Conservation (phyloP, 2,888 invertebrate species). For the Shargacucullia verbasci region DNA sequence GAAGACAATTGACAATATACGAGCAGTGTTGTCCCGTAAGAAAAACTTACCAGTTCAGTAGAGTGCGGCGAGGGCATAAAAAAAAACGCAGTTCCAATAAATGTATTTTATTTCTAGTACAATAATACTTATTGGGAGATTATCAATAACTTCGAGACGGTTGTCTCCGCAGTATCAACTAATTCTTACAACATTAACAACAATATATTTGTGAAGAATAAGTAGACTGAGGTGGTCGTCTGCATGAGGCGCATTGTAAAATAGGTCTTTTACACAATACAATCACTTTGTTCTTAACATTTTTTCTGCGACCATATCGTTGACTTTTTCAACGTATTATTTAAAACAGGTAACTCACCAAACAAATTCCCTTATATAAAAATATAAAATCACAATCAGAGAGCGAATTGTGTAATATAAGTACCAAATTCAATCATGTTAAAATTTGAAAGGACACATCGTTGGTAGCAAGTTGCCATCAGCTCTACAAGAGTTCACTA, state of each 20-base stretch:
- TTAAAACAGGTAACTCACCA: slow-evolving; percentile 12
- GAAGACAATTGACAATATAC: slow-evolving; percentile 30
- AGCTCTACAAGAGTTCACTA: background rate
- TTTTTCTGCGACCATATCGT: background rate
- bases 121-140: slow-evolving; percentile 77
- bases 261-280: slow-evolving; percentile 4
- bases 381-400: slow-evolving; percentile 37
- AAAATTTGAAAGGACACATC: background rate
- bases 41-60: slow-evolving; percentile 3
- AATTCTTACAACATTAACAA: slow-evolving; percentile 56
- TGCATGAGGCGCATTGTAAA: background rate
- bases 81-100: slow-evolving; percentile 69
- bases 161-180: slow-evolving; percentile 55
- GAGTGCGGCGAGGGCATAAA: slow-evolving; percentile 46
- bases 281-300: slow-evolving; percentile 3
- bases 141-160: slow-evolving; percentile 60
- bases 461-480: background rate
- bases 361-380: slow-evolving; percentile 10
- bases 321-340: slow-evolving; percentile 10
- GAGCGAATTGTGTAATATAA: slow-evolving; percentile 25
- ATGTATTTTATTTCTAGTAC: slow-evolving; percentile 80
- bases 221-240: slow-evolving; percentile 1
- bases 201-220: slow-evolving; percentile 26
- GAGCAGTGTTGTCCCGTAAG: slow-evolving; percentile 39
- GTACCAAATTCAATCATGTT: background rate